Evolutionary conservation across 2,113 vertebrate species (phyloP).

Genomic region (Paradoxurus hermaphroditus): DNA sequence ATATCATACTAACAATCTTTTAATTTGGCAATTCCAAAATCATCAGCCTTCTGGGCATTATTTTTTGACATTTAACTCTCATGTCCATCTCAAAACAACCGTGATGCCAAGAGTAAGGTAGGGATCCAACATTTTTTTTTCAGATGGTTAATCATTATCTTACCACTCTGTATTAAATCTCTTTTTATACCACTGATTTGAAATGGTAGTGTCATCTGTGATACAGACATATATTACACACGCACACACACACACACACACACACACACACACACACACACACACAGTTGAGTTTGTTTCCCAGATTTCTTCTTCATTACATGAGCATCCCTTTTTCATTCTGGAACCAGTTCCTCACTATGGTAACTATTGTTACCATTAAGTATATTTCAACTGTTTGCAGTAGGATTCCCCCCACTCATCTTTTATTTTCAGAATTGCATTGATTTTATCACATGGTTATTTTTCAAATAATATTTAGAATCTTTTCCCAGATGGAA

Average conservation of each 20-base stretch:
- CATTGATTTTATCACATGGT: neutral
- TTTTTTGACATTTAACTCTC: neutral
- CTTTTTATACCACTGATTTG: neutral
- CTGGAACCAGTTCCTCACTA: neutral
- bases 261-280: neutral
- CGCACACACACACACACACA: neutral
- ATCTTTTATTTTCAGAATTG: slow-evolving; percentile 10
- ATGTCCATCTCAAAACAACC: neutral
- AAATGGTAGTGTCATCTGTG: neutral
- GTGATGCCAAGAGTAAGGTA: neutral
- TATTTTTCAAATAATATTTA: neutral
- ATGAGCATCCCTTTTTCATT: neutral
- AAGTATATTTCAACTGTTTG: neutral
- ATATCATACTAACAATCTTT: neutral
- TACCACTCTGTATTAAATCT: neutral
- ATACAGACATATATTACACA: neutral
- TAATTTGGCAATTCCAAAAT: neutral
- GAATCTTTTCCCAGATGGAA: neutral
- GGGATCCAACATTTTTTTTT: neutral
- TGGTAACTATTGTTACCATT: neutral
- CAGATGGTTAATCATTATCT: neutral
- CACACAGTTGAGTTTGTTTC: neutral
- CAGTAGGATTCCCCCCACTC: neutral
- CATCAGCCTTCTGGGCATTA: fast-evolving
- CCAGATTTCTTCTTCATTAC: neutral